These are phyloP conservation scores for Argyresthia albistria DNA, from an alignment of 2,888 invertebrate genomes.

Conservation along the genomic window DNA sequence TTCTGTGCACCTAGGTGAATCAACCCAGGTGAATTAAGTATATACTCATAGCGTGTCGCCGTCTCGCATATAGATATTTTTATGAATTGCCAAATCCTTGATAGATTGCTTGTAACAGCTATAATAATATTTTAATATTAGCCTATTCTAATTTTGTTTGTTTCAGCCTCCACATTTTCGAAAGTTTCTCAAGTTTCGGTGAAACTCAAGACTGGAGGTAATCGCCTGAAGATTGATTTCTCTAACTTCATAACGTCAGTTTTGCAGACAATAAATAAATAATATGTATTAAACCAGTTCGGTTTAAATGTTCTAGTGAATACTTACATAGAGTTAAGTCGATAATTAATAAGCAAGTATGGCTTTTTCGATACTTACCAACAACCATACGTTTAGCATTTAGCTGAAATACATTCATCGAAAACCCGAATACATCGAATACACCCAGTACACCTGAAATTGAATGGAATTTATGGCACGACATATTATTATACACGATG, in stretches of 20 bases:
- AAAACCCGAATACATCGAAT: too few relatives aligned
- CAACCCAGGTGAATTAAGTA: too few relatives aligned
- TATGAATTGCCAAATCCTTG: background rate
- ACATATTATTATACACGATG: too few relatives aligned
- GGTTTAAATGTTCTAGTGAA: too few relatives aligned
- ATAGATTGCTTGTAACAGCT: too few relatives aligned
- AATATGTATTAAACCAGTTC: constrained; percentile 17
- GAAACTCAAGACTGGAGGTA: constrained; percentile 71
- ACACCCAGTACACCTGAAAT: too few relatives aligned
- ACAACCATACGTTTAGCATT: constrained; percentile 14
- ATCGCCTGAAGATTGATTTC: constrained; percentile 73
- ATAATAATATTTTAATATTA: background rate
- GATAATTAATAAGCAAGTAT: background rate
- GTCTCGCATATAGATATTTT: constrained; percentile 1
- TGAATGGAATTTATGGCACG: too few relatives aligned
- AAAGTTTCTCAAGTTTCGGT: constrained; percentile 73
- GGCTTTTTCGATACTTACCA: constrained; percentile 18
- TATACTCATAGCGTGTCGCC: background rate
- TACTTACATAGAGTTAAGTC: too few relatives aligned
- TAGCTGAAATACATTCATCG: constrained; percentile 36
- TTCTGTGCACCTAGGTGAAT: too few relatives aligned
- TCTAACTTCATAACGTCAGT: constrained; percentile 55
- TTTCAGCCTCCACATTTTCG: constrained; percentile 73
- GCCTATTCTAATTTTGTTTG: constrained; percentile 7
- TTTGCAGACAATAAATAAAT: constrained; percentile 48